Percentiles rank a stretch among this genome's conserved stretches.
Evolutionary conservation across 2,888 invertebrate genomes (phyloP).

Genomic region (Apodemia zela): DNA sequence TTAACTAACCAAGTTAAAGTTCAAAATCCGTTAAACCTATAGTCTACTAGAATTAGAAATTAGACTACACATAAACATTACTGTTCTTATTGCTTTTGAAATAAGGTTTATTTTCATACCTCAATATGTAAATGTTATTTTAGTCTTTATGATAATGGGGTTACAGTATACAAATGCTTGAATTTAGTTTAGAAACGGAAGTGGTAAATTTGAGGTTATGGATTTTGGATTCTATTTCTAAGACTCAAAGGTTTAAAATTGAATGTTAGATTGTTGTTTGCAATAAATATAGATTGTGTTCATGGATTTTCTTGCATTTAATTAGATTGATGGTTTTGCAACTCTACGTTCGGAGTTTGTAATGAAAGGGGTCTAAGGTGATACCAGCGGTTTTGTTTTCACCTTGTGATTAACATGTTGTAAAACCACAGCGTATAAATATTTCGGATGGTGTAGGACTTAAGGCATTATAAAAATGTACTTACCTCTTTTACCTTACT

Average conservation of each 20-base stretch:
- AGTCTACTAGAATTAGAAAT: constrained; percentile 18
- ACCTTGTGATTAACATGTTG: neutral
- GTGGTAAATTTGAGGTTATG: neutral
- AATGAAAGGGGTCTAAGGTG: constrained; percentile 1
- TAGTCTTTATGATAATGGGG: constrained; percentile 2
- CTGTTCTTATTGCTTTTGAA: constrained; percentile 17
- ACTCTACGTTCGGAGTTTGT: neutral
- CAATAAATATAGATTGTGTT: constrained; percentile 11
- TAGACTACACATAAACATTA: constrained; percentile 15
- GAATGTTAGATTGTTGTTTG: neutral
- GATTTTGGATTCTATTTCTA: neutral
- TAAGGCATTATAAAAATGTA: no score
- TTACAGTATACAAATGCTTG: constrained; percentile 21
- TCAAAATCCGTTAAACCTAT: constrained; percentile 22
- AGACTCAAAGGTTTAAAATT: neutral
- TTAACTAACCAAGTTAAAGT: constrained; percentile 18
- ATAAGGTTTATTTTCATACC: constrained; percentile 16
- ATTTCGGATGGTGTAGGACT: no score
- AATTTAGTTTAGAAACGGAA: constrained; percentile 4
- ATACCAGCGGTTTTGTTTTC: neutral
- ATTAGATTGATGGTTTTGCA: constrained; percentile 14
- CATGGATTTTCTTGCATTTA: constrained; percentile 15
- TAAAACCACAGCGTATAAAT: neutral
- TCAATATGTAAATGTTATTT: constrained; percentile 26
- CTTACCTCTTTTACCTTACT: no score